phyloP scores from a whole-genome alignment of 2,797 vertebrate genomes.

The Gambelia wislizenii region DNA sequence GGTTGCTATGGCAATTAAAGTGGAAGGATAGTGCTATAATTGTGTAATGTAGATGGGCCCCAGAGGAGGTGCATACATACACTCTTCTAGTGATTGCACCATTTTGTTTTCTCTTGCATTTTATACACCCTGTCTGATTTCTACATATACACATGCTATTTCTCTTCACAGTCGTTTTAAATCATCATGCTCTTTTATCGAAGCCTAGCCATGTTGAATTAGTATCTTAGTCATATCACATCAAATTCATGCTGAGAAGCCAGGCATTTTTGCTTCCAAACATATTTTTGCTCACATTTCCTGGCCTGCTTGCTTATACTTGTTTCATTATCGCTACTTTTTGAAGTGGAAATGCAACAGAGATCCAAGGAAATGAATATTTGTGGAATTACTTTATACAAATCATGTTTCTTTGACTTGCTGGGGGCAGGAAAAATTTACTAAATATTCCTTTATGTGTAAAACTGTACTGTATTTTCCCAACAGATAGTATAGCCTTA shows the following conservation, averaged over 20 bases:
- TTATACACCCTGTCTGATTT: slow-evolving; percentile 31
- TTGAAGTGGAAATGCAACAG: not conserved
- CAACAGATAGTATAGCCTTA: not conserved
- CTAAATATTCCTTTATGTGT: not conserved
- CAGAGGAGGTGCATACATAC: slow-evolving; percentile 7
- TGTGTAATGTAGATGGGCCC: too few species aligned
- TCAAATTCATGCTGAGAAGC: slow-evolving; percentile 6
- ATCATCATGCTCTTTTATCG: slow-evolving; percentile 45
- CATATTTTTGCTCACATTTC: not conserved
- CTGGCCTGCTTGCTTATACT: slow-evolving; percentile 7
- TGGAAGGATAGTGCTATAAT: too few species aligned
- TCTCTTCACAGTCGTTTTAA: slow-evolving; percentile 36
- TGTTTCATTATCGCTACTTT: not conserved
- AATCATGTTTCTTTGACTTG: slow-evolving; percentile 2
- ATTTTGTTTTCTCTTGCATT: slow-evolving; percentile 13
- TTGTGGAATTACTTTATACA: slow-evolving; percentile 11
- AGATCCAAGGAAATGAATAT: slow-evolving; percentile 2
- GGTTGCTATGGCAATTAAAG: too few species aligned
- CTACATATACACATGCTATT: slow-evolving; percentile 36
- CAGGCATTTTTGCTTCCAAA: slow-evolving; percentile 49
- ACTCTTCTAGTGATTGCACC: slow-evolving; percentile 38
- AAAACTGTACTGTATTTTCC: not conserved
- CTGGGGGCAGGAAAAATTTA: not conserved
- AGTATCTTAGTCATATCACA: slow-evolving; percentile 49
- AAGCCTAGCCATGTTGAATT: slow-evolving; percentile 42